Evolutionary conservation across 2,113 vertebrate genomes (phyloP).

Genomic region (Muntiacus muntjak): DNA sequence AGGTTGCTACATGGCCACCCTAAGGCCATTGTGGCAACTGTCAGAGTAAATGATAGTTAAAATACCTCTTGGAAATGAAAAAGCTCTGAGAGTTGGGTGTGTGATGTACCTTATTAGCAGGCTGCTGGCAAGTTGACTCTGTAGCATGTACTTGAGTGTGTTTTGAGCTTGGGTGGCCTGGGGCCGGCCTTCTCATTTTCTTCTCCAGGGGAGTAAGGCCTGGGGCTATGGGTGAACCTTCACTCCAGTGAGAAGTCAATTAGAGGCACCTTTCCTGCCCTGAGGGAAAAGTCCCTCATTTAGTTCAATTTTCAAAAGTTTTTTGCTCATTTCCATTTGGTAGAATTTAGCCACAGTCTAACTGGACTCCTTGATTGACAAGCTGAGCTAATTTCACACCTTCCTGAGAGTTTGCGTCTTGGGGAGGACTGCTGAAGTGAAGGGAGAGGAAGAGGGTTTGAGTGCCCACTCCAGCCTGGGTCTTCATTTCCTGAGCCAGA

Average conservation of each 20-base stretch:
- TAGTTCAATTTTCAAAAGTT: conserved; percentile 46
- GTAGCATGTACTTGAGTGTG: background rate
- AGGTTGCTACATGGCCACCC: background rate
- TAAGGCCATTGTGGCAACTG: background rate
- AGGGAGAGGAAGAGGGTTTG: background rate
- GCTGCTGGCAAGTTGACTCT: background rate
- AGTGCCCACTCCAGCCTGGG: background rate
- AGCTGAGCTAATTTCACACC: background rate
- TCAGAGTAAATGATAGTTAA: background rate
- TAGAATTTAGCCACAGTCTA: background rate
- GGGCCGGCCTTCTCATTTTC: background rate
- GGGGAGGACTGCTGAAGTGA: background rate
- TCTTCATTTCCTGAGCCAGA: background rate
- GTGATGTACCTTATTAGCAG: background rate
- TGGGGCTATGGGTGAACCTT: background rate
- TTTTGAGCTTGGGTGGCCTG: background rate
- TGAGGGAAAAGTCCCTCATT: background rate
- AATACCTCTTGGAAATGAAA: conserved; percentile 1
- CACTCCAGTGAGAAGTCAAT: background rate
- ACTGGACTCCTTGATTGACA: background rate
- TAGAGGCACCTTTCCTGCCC: background rate
- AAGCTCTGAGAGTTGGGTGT: background rate
- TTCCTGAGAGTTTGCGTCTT: background rate
- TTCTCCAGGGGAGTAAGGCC: background rate
- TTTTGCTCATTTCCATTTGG: background rate